Base-by-base conservation (phyloP, 2,113 vertebrate species). In the Onychostoma macrolepis region DNA sequence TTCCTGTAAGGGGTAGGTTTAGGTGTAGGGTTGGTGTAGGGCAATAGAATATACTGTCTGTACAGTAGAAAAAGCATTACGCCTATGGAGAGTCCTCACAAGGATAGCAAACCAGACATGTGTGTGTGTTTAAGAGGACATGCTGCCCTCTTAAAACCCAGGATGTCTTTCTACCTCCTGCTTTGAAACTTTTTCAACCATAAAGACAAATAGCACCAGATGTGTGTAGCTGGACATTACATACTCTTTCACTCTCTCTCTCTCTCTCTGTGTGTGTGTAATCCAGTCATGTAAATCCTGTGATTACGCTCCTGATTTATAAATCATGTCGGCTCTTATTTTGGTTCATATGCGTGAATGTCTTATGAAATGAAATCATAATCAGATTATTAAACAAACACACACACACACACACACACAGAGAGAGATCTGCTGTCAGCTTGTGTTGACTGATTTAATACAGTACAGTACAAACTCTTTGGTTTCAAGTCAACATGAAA, bases 161-260 rank as follows among this genome's bases (percentile, higher is more conserved):
- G 89, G 88, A 71, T 90, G 89, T 50, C 45, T 36, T 90, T 82
- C 71, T 85, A 86, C 92, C 91, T 94, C 92, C 92, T 93, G 92
- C 88, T 86, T 79, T 87, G 83, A 6, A 74, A 87, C 63, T 33
- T 75, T 81, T 78, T 83, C 90, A 84, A 53, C 74, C 85, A 72
- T 89, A 87, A 89, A 92, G 84, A 89, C 87, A 87, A 89, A 58
- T 88, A 87, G 86, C 74, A 91, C 90, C 94, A 94, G 92, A 94
- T 92, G 92, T 91, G 86, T 85, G 38, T 63, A 63, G 48, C 24
- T 24, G 77, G 87, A 90, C n/a, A 69, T 81, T 53, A 83, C 28
- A 45, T 82, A 79, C 11, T 38, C 56, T 9, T 4, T 53, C 45
- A 4, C 45, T 45, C 36, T 36, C 36, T 36, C 4, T 36, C 4